Percentiles rank a stretch among this genome's conserved stretches.
Evolutionary conservation across 1,140 invertebrate species (phyloP).

Genomic region (Drepana arcuata): DNA sequence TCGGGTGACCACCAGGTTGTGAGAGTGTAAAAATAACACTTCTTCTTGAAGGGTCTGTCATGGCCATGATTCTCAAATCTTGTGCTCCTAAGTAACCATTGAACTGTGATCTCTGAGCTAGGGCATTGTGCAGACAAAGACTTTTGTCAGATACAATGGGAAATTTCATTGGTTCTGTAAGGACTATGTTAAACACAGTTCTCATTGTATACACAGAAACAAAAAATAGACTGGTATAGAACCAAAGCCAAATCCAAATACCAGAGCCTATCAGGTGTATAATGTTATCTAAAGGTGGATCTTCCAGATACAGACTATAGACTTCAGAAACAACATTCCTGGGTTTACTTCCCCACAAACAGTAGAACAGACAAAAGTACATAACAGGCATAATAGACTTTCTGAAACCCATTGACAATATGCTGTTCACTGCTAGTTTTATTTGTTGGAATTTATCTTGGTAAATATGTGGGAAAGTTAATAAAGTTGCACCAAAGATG

Average conservation of each 20-base stretch:
- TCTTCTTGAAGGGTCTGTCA: conserved; percentile 73
- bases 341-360: conserved; percentile 66
- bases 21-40: conserved; percentile 79
- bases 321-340: conserved; percentile 52
- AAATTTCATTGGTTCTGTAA: conserved; percentile 79
- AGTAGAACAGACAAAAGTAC: conserved; percentile 76
- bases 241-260: conserved; percentile 77
- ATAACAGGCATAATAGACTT: conserved; percentile 75
- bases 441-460: conserved; percentile 77
- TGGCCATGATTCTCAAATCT: conserved; percentile 76
- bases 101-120: conserved; percentile 75
- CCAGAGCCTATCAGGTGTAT: conserved; percentile 65
- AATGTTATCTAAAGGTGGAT: conserved; percentile 68
- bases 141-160: conserved; percentile 61
- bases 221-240: conserved; percentile 78
- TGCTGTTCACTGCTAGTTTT: conserved; percentile 69
- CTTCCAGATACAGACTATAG: conserved; percentile 69
- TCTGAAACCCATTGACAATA: conserved; percentile 73
- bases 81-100: conserved; percentile 80
- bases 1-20: conserved; percentile 83
- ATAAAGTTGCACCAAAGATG: conserved; percentile 68
- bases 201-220: conserved; percentile 79
- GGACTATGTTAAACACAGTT: conserved; percentile 77
- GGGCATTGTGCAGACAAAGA: conserved; percentile 68
- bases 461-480: conserved; percentile 79